These are phyloP conservation scores for Syngnathoides biaculeatus DNA, from an alignment of 2,113 vertebrate species.

Conservation along the genomic window DNA sequence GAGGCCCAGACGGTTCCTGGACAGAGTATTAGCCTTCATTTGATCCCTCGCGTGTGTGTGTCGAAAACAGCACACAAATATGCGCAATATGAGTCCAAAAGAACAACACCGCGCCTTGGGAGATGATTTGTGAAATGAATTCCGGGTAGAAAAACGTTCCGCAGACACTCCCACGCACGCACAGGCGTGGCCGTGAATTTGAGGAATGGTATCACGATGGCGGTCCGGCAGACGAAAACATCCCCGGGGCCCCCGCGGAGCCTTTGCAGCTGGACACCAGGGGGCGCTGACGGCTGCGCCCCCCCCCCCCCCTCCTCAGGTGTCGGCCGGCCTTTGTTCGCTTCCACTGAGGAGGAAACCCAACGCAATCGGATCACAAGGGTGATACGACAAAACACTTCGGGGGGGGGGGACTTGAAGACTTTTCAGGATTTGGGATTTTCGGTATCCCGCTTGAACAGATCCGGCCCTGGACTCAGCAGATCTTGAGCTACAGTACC, in stretches of 20 bases:
- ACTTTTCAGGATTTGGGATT: too few relatives aligned
- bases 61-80: background rate
- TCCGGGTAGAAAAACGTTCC: background rate
- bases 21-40: conserved; percentile 39
- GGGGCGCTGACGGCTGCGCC: conserved; percentile 40
- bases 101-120: background rate
- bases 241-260: background rate
- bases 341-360: conserved; percentile 18
- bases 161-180: background rate
- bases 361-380: conserved; percentile 21
- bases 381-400: background rate
- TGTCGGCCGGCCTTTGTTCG: conserved; percentile 37
- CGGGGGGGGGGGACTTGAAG: too few relatives aligned
- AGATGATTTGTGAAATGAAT: conserved; percentile 13
- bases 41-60: background rate
- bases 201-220: conserved; percentile 35
- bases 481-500: too few relatives aligned
- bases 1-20: conserved; percentile 55
- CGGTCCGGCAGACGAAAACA: conserved; percentile 26
- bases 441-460: too few relatives aligned
- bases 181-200: conserved; percentile 10
- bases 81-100: background rate
- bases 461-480: too few relatives aligned
- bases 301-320: too few relatives aligned
- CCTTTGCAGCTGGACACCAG: conserved; percentile 27